Evolutionary conservation across 2,113 vertebrate species (phyloP), one percentile per base, ranked within the genome.

Genomic region (Apaloderma vittatum): DNA sequence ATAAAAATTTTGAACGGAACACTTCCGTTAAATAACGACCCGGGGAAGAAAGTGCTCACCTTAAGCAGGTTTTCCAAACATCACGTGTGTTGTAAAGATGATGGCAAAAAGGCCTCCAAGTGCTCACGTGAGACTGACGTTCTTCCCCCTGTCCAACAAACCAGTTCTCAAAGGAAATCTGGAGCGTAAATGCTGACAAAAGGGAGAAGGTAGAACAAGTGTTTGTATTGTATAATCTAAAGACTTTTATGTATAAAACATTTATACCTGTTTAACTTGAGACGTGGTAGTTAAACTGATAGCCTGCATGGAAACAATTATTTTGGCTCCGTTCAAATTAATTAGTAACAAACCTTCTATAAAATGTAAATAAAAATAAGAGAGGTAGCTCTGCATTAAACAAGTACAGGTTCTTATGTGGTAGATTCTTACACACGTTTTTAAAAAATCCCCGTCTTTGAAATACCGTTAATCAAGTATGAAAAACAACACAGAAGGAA

Each of bases 271-370:
- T 75, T 94, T 83, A 80, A 94, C 71, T 63, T 84, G 76, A 93
- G 61, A 65, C 78, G 36, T 34, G 26, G 32, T 48, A 36, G 52
- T 90, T 86, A 52, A 87, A 89, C 49, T 32, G 73, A 76, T 89
- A 84, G 68, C 78, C 52, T 75, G 40, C 51, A 11, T 52, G 68
- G 68, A 94, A 82, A 81, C 62, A 82, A n/a, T 49, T 81, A 14
- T 94, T 92, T 92, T 78, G 73, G 27, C 62, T 91, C 74, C 18
- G 58, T 81, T 87, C 79, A 78, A 67, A 84, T 92, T 43, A 82
- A 87, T 62, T 62, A 78, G 24, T 61, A 75, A 74, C 27, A 92
- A 58, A 78, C 65, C 40, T 71, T 46, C 67, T 82, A 58, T 62
- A 27, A 74, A 74, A 73, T 82, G 27, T 21, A 36, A 66, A 32